These are phyloP conservation scores for Nomia melanderi DNA, from an alignment of 1,140 invertebrate genomes.

Conservation along the genomic window DNA sequence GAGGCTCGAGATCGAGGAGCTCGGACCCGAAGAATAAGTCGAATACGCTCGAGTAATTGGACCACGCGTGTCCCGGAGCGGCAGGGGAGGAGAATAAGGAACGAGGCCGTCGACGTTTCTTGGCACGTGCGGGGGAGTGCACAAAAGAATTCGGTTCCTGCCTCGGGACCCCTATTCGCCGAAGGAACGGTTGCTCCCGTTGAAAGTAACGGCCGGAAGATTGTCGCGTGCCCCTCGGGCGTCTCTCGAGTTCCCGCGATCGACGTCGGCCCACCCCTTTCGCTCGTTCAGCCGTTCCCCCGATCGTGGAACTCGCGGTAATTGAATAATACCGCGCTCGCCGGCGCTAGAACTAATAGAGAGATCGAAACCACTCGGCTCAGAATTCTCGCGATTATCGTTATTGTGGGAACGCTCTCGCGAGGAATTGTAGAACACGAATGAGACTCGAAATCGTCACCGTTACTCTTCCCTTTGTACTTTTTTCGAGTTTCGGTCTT, in stretches of 20 bases:
- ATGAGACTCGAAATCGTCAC: too few relatives aligned
- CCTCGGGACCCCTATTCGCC: constrained; percentile 7
- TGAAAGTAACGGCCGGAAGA: constrained; percentile 61
- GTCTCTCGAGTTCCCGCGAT: not conserved
- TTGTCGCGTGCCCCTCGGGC: constrained; percentile 20
- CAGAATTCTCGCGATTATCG: too few relatives aligned
- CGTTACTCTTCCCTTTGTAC: too few relatives aligned
- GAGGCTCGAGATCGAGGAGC: constrained; percentile 35
- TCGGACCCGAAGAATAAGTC: constrained; percentile 11
- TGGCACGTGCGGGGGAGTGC: constrained; percentile 59
- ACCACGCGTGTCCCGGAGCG: constrained; percentile 21
- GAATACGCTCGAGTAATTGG: constrained; percentile 63
- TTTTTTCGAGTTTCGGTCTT: too few relatives aligned
- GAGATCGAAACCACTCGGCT: too few relatives aligned
- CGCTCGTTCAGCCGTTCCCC: not conserved
- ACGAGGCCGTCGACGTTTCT: constrained; percentile 1
- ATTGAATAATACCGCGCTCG: not conserved
- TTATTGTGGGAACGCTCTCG: too few relatives aligned
- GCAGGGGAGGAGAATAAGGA: not conserved
- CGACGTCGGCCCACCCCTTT: not conserved
- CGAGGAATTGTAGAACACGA: too few relatives aligned
- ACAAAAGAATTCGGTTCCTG: constrained; percentile 38
- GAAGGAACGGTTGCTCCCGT: constrained; percentile 16
- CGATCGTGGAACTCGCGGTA: too few relatives aligned
- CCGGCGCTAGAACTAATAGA: too few relatives aligned